phyloP scores from a whole-genome alignment of 2,797 vertebrate genomes.

The Mus minutoides region DNA sequence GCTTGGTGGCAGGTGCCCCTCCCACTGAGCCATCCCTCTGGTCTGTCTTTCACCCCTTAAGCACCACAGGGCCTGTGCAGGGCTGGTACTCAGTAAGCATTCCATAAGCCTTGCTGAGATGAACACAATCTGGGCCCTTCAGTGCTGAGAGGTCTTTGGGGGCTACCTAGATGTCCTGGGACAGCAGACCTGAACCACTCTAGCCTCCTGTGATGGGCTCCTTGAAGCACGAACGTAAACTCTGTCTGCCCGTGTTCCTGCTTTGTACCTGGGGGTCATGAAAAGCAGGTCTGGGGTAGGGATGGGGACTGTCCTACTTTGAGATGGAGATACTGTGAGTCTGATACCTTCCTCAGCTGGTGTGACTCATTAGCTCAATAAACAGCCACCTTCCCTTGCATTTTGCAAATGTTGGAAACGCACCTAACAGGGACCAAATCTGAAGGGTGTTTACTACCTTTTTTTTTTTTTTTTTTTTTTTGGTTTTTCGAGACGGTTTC shows the following conservation, averaged over 20 bases:
- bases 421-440: not conserved
- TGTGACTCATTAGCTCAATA: not conserved
- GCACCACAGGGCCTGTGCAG: not conserved
- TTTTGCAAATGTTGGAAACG: slow-evolving; percentile 16
- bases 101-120: not conserved
- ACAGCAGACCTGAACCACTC: not conserved
- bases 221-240: not conserved
- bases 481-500: too few species aligned
- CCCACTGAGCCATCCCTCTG: not conserved
- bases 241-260: not conserved
- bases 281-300: not conserved
- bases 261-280: not conserved
- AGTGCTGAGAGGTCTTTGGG: not conserved
- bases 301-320: fast-evolving
- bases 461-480: too few species aligned
- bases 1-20: not conserved
- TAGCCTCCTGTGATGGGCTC: not conserved
- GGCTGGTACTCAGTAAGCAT: not conserved
- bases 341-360: not conserved
- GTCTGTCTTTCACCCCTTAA: not conserved
- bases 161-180: not conserved
- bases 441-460: not conserved
- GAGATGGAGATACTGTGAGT: not conserved
- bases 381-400: not conserved
- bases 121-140: not conserved